Evolutionary conservation across 1,140 invertebrate genomes (phyloP), one percentile per base, ranked within the genome.

Genomic region (Triops longicaudatus): DNA sequence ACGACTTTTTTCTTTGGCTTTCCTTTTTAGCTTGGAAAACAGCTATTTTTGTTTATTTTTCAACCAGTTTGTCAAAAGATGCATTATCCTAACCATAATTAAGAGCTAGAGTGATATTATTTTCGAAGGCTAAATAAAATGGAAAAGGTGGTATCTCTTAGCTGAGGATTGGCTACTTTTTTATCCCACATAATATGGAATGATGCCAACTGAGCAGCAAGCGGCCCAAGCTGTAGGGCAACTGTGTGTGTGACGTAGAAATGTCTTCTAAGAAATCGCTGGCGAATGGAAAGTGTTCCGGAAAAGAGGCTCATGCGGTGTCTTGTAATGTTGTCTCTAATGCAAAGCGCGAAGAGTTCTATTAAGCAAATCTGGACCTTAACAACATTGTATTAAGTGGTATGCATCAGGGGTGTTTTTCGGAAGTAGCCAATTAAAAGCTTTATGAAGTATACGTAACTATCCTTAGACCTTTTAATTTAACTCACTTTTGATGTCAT

Each of bases 241-340:
- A 22, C 14, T 63, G 14, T 63, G 44, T n/a, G 22, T 14, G 50
- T 63, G 50, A 63, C 50, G 50, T 63, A 63, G 22, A 14, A 17
- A 12, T 6, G 10, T 9, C 17, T 14, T 63, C 17, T 14, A 6
- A 22, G 17, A 14, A 63, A 63, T n/a, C 50, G n/a, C 50, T 22
- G 17, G 50, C 50, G 50, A 63, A 63, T n/a, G 50, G 50, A 63
- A 63, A 63, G 50, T 63, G 50, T 63, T 63, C 50, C 50, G 50
- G 50, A 22, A 63, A 63, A 17, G 50, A 63, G 50, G 50, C 50
- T 63, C 50, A 22, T 63, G 50, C 50, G 17, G 50, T 63, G 14
- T 22, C 50, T 63, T 6, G 14, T 14, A 63, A 14, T 22, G n/a
- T 63, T 63, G 17, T 63, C 50, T 63, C 50, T 63, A 6, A 63